Percentiles rank a stretch among this genome's conserved stretches.
Conservation (phyloP, 1,140 invertebrate species). For the Heliothis virescens region DNA sequence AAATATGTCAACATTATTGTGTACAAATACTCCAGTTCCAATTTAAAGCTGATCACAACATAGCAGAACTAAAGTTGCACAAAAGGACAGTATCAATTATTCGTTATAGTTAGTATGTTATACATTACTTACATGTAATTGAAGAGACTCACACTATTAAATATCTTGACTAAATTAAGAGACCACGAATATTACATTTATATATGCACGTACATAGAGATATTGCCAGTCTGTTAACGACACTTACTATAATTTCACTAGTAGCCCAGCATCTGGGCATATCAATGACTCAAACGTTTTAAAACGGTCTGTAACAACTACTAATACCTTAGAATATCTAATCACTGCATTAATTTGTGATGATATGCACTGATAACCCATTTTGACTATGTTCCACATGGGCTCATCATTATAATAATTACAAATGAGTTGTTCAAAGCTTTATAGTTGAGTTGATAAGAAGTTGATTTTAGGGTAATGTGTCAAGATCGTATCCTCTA, state of each 20-base stretch:
- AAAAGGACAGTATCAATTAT: conserved; percentile 82
- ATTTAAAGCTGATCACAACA: conserved; percentile 85
- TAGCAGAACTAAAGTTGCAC: conserved; percentile 84
- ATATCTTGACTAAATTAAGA: conserved; percentile 86
- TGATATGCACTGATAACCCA: conserved; percentile 86
- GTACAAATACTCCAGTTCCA: conserved; percentile 83
- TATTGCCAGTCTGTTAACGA: conserved; percentile 85
- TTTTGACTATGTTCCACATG: conserved; percentile 73
- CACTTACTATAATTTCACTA: conserved; percentile 85
- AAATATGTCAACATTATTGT: conserved; percentile 80
- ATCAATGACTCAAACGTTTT: conserved; percentile 83
- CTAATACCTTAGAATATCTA: conserved; percentile 86
- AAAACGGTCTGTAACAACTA: conserved; percentile 85
- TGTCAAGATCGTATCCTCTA: conserved; percentile 78
- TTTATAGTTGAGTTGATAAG: conserved; percentile 72
- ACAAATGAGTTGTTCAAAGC: conserved; percentile 71
- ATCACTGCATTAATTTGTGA: conserved; percentile 85
- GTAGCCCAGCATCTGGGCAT: conserved; percentile 81
- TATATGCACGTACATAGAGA: conserved; percentile 84
- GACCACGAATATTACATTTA: conserved; percentile 83
- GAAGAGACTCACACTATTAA: conserved; percentile 85
- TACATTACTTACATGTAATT: conserved; percentile 79
- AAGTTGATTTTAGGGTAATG: conserved; percentile 73
- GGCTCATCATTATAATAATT: conserved; percentile 67
- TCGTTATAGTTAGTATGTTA: conserved; percentile 79